Evolutionary conservation across 35 echinoderm and acorn worm genomes (phyloP).

Genomic region (Heliocidaris tuberculata): DNA sequence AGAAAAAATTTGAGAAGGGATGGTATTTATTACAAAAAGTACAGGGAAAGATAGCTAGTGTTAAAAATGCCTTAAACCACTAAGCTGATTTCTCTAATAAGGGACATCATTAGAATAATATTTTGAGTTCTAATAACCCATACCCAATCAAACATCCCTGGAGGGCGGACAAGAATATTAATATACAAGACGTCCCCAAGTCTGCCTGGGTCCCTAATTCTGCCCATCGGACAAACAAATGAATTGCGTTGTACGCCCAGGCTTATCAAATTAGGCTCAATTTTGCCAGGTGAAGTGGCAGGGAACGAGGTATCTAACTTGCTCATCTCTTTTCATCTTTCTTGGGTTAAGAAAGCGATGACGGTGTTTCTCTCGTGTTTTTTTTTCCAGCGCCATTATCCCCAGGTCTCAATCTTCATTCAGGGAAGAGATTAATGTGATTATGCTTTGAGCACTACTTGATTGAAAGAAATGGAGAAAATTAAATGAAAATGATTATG

Average conservation of each 20-base stretch:
- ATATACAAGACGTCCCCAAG: constrained; percentile 9
- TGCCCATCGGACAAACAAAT: background rate
- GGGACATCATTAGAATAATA: background rate
- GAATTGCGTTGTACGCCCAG: background rate
- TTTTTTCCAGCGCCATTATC: background rate
- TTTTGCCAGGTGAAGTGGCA: constrained; percentile 15
- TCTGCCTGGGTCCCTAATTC: background rate
- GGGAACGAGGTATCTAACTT: background rate
- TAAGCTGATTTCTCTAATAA: background rate
- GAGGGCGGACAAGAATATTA: background rate
- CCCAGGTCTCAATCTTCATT: constrained; percentile 1
- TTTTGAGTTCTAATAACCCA: constrained; percentile 5
- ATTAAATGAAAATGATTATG: background rate
- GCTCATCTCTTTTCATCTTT: background rate
- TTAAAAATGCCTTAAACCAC: background rate
- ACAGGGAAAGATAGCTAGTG: background rate
- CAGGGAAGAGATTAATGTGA: background rate
- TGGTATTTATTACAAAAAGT: background rate
- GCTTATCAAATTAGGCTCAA: constrained; percentile 17
- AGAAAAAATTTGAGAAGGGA: background rate
- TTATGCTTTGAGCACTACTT: constrained; percentile 2
- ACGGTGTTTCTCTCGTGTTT: background rate
- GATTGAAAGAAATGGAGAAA: constrained; percentile 4
- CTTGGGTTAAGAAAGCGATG: background rate
- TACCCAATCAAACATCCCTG: background rate